A percentile compares a stretch with the other conserved stretches of the same genome.
phyloP scores from a whole-genome alignment of 2,113 vertebrate species.

The Plecturocebus donacophilus region DNA sequence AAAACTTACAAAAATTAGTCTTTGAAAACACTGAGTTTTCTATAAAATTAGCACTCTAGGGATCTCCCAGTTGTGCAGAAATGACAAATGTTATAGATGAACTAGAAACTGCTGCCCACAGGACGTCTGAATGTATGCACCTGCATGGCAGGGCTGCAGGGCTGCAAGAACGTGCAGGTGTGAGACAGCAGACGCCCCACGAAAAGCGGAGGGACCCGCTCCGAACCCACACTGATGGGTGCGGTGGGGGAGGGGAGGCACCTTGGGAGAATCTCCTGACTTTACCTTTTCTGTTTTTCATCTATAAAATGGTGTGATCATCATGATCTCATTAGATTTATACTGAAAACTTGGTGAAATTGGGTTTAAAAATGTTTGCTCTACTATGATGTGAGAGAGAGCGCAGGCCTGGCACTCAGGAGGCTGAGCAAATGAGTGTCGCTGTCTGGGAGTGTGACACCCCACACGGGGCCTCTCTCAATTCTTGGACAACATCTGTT shows the following conservation, averaged over 20 bases:
- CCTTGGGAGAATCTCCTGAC: background rate
- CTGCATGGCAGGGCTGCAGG: too few species aligned
- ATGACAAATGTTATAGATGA: background rate
- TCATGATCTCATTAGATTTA: too few species aligned
- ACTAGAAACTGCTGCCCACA: background rate
- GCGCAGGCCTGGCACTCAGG: background rate
- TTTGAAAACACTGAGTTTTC: background rate
- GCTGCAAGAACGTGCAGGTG: accelerated
- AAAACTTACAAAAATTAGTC: background rate
- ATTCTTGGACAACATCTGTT: background rate
- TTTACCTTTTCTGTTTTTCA: background rate
- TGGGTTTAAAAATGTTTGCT: background rate
- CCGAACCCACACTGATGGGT: too few species aligned
- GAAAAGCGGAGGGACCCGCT: accelerated
- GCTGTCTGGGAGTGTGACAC: background rate
- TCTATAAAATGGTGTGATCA: background rate
- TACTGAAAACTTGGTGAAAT: too few species aligned
- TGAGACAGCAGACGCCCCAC: accelerated
- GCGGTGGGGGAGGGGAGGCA: accelerated
- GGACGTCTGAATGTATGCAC: accelerated
- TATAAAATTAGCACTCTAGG: background rate
- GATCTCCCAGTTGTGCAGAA: background rate
- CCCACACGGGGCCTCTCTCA: background rate
- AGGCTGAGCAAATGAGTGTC: background rate
- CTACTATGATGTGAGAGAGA: background rate